Evolutionary conservation across 2,797 vertebrate species (phyloP).

Genomic region (Manis javanica): DNA sequence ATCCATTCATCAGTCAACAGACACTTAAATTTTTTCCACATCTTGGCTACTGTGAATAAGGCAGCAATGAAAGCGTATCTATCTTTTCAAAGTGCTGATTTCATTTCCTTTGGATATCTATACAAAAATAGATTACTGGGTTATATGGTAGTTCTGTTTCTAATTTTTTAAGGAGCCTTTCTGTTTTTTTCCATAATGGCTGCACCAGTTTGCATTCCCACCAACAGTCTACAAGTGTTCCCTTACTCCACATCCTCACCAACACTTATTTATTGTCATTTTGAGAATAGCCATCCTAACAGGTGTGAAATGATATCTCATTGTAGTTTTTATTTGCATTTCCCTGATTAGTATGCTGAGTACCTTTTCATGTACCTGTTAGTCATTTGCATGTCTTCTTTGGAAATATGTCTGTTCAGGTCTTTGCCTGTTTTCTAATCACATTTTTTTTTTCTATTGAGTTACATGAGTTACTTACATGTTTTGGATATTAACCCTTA

Average conservation of each 20-base stretch:
- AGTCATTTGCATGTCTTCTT: not conserved
- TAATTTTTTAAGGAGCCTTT: not conserved
- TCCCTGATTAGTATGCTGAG: not conserved
- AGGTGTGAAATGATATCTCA: not conserved
- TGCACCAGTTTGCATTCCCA: not conserved
- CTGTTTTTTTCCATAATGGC: not conserved
- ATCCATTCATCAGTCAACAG: not conserved
- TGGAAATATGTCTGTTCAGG: not conserved
- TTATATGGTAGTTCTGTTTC: not conserved
- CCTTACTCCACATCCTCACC: not conserved
- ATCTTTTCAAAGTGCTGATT: not conserved
- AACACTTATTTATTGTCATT: not conserved
- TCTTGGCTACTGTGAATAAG: not conserved
- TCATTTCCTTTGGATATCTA: not conserved
- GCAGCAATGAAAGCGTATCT: not conserved
- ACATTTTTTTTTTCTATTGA: not conserved
- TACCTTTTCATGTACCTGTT: not conserved
- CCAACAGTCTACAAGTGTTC: not conserved
- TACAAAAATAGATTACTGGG: not conserved
- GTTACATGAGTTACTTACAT: not conserved
- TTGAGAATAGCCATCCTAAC: not conserved
- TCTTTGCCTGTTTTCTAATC: not conserved
- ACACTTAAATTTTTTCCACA: not conserved
- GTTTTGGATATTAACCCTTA: not conserved
- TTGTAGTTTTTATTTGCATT: slow-evolving; percentile 4